Percentiles rank a stretch among this genome's conserved stretches.
phyloP scores from a whole-genome alignment of 2,797 vertebrate genomes.

The Phyllotis vaccarum region DNA sequence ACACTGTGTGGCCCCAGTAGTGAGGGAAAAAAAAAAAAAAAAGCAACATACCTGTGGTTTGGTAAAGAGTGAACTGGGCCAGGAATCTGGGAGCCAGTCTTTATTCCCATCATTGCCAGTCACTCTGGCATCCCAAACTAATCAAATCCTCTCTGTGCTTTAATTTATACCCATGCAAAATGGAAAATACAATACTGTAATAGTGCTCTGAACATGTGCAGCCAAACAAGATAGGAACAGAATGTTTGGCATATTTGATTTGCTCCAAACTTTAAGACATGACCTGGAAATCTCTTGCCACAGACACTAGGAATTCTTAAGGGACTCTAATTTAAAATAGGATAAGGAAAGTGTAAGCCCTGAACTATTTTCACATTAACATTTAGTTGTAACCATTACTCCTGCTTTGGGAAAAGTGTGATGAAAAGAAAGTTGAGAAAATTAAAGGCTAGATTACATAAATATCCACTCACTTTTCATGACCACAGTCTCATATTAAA shows the following conservation, averaged over 20 bases:
- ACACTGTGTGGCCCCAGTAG: conserved; percentile 74
- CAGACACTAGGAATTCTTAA: conserved; percentile 53
- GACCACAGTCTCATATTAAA: background rate
- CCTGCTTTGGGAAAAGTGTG: conserved; percentile 4
- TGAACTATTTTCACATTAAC: conserved; percentile 19
- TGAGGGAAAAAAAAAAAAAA: conserved; percentile 72
- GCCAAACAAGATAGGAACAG: conserved; percentile 72
- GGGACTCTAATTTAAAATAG: conserved; percentile 39
- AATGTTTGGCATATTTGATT: conserved; percentile 66
- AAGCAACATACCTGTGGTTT: conserved; percentile 79
- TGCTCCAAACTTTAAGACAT: conserved; percentile 58
- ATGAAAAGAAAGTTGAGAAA: conserved; percentile 32
- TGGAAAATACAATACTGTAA: conserved; percentile 80
- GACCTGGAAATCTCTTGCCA: conserved; percentile 63
- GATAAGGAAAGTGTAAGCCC: background rate
- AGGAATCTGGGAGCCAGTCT: conserved; percentile 74
- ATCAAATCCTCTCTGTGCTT: conserved; percentile 80
- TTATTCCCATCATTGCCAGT: conserved; percentile 79
- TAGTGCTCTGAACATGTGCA: conserved; percentile 46
- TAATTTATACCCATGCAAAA: conserved; percentile 81
- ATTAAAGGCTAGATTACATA: background rate
- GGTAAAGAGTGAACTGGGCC: conserved; percentile 71
- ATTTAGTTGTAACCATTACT: conserved; percentile 10
- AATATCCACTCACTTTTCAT: background rate
- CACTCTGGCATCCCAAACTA: conserved; percentile 80